phyloP scores from a whole-genome alignment of 1,140 invertebrate genomes.

The Idris sp. region DNA sequence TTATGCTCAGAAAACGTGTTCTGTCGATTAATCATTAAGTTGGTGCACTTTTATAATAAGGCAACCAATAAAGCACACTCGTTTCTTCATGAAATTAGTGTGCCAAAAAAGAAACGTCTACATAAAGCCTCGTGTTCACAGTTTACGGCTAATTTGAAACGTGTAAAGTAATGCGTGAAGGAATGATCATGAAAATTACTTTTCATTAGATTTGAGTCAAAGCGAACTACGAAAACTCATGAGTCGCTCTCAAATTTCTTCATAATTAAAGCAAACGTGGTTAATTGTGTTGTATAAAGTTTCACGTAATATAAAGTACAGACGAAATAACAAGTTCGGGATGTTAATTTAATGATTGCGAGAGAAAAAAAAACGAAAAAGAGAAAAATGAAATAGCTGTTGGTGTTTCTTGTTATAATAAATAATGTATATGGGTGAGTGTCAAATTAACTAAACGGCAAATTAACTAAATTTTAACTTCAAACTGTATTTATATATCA shows the following conservation, averaged over 20 bases:
- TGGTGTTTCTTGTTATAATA: no score
- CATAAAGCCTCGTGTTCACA: conserved; percentile 4
- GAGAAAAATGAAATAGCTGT: no score
- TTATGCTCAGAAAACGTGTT: no score
- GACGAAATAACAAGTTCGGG: conserved; percentile 7
- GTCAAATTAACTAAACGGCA: no score
- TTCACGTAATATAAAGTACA: conserved; percentile 19
- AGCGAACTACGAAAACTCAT: conserved; percentile 17
- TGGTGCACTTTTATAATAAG: neutral
- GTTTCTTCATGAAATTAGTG: conserved; percentile 10
- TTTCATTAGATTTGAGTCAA: conserved; percentile 45
- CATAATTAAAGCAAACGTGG: conserved; percentile 36
- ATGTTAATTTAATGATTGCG: conserved; percentile 26
- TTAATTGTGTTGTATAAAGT: conserved; percentile 43
- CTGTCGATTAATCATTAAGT: conserved; percentile 3
- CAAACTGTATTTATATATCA: no score
- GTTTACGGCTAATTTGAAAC: conserved; percentile 28
- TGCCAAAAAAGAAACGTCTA: conserved; percentile 16
- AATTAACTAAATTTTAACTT: no score
- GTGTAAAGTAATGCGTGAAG: conserved; percentile 31
- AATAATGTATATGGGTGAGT: no score
- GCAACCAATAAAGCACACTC: conserved; percentile 2
- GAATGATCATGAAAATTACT: conserved; percentile 39
- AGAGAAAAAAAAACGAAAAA: conserved; percentile 42
- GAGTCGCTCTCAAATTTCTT: conserved; percentile 33